Base-by-base conservation (phyloP, 1,140 invertebrate species). In the Brachionus angularis region DNA sequence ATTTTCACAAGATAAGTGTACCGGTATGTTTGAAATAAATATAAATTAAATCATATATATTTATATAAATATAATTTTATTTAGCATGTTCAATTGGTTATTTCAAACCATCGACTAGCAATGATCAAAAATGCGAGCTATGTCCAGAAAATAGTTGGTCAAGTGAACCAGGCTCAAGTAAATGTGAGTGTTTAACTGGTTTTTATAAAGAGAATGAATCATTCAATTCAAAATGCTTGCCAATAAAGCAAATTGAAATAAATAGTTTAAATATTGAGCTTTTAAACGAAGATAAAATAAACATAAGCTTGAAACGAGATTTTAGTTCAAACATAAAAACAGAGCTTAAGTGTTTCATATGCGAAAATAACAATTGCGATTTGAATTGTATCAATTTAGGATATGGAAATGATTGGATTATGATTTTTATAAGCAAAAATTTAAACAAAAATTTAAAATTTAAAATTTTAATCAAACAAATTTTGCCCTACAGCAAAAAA, bases 111-210 rank as follows among this genome's bases (percentile, higher is more conserved):
- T 18, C 47, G 2, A 33, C 36, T 25, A 44, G 46, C 10, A 70
- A 70, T 70, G 33, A 70, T 39, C 31, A 70, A 39, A 42, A 46
- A 50, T 70, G 67, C 31, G 67, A 70, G 14, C 33, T 31, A 14
- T 70, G 67, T 70, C 67, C 67, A n/a, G 21, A 39, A 50, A 70
- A 70, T 70, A 70, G 67, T 21, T 50, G 46, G 46, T 50, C 67
- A 14, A 39, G 33, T 44, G 29, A 29, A 12, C 33, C 34, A n/a
- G 67, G 67, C 4, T 16, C 33, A 27, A 14, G 18, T n/a, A 34
- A 50, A 16, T 70, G 67, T 36, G 29, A 39, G n/a, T 70, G 67
- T 50, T 29, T 50, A 42, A 52, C 36, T 21, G 67, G 67, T 5
- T 70, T 25, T 52, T 70, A 33, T 50, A 42, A 46, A 29, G 23